Evolutionary conservation across 2,797 vertebrate genomes (phyloP).

Genomic region (Tragopan temminckii): DNA sequence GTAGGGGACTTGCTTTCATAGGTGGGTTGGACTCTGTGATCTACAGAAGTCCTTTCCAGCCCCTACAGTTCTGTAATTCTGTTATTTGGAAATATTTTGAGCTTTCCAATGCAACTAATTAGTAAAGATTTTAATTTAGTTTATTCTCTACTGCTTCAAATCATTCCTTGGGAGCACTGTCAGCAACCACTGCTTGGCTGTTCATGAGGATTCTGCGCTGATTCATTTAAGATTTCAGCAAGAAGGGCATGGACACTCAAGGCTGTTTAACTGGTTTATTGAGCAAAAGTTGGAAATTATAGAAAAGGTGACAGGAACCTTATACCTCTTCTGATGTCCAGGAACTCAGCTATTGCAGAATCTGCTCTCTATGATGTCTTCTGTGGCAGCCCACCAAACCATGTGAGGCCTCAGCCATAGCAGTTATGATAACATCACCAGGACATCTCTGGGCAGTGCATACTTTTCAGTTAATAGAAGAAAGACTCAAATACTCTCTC

Average conservation of each 20-base stretch:
- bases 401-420: fast-evolving
- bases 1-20: no score
- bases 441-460: background rate
- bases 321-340: background rate
- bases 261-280: background rate
- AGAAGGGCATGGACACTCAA: background rate
- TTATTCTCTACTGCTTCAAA: background rate
- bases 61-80: no score
- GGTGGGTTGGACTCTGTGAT: no score
- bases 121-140: background rate
- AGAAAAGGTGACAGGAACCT: background rate
- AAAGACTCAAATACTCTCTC: background rate
- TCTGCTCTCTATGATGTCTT: background rate
- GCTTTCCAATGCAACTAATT: background rate
- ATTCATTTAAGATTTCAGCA: background rate
- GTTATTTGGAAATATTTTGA: background rate
- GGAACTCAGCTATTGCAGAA: background rate
- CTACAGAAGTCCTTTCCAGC: no score
- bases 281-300: background rate
- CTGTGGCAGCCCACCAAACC: fast-evolving
- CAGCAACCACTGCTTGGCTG: background rate
- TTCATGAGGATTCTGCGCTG: background rate
- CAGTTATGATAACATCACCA: background rate
- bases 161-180: background rate
- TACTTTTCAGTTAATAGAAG: background rate